These are phyloP conservation scores for Somateria mollissima DNA, from an alignment of 2,797 vertebrate species.

Conservation along the genomic window DNA sequence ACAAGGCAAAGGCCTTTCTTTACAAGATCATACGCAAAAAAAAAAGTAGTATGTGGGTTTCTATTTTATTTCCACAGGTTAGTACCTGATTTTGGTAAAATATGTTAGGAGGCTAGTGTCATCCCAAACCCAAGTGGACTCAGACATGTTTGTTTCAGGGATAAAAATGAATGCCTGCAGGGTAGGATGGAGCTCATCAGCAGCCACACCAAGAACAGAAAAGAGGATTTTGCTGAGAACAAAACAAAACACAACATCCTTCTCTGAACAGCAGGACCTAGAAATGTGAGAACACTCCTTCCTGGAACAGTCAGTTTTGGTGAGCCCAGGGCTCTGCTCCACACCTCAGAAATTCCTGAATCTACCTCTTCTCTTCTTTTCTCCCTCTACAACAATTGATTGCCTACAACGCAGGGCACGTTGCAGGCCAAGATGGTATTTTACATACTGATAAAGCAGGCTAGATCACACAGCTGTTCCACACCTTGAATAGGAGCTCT, in stretches of 20 bases:
- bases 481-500: not conserved
- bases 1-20: not conserved
- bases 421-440: not conserved
- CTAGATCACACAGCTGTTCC: not conserved
- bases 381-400: not conserved
- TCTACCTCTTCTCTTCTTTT: not conserved
- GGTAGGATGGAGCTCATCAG: not conserved
- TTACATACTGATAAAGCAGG: not conserved
- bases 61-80: conserved; percentile 1
- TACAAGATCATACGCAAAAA: not conserved
- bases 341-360: not conserved
- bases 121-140: not conserved
- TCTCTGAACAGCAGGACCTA: not conserved
- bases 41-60: not conserved
- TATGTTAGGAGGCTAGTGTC: not conserved
- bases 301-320: not conserved
- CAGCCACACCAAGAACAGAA: not conserved
- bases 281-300: not conserved
- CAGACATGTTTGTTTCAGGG: not conserved
- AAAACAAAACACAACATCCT: not conserved
- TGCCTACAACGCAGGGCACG: not conserved
- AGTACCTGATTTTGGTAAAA: not conserved
- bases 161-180: not conserved
- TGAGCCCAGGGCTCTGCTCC: not conserved
- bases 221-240: not conserved